Evolutionary conservation across 2,888 invertebrate genomes (phyloP).

Genomic region (Dinocampus coccinellae): DNA sequence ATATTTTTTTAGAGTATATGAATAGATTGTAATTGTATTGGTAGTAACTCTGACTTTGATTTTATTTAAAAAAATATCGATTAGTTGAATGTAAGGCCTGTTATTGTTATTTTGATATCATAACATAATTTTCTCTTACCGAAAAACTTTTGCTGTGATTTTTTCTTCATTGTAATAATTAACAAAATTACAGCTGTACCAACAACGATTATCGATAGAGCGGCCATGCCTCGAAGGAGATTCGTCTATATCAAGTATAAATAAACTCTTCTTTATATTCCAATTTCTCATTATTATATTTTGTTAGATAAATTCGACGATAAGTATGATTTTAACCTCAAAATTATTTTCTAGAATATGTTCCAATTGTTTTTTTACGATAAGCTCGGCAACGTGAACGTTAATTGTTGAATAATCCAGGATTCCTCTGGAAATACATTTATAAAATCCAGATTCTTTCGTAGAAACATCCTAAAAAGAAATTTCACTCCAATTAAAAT

Average conservation of each 20-base stretch:
- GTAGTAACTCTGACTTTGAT: background rate
- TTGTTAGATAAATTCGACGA: slow-evolving; percentile 9
- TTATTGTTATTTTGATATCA: background rate
- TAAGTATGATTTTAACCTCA: slow-evolving; percentile 57
- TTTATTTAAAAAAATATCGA: background rate
- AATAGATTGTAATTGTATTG: background rate
- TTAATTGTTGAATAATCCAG: slow-evolving; percentile 71
- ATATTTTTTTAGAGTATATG: background rate
- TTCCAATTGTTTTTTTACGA: slow-evolving; percentile 72
- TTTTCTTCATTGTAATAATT: slow-evolving; percentile 54
- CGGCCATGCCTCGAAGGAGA: slow-evolving; percentile 60
- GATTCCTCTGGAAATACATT: slow-evolving; percentile 75
- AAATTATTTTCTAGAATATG: slow-evolving; percentile 64
- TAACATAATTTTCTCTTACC: slow-evolving; percentile 49
- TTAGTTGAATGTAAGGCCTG: no score
- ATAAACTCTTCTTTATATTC: background rate
- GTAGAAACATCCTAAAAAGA: slow-evolving; percentile 73
- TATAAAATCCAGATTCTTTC: slow-evolving; percentile 76
- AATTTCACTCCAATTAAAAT: slow-evolving; percentile 27
- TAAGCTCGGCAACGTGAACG: slow-evolving; percentile 74
- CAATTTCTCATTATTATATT: slow-evolving; percentile 3
- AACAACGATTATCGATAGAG: slow-evolving; percentile 60
- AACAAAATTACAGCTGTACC: slow-evolving; percentile 57
- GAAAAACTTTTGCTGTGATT: slow-evolving; percentile 56
- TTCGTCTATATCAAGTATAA: slow-evolving; percentile 54